Conservation (phyloP, 2,797 vertebrate species). For the Spheniscus humboldti region DNA sequence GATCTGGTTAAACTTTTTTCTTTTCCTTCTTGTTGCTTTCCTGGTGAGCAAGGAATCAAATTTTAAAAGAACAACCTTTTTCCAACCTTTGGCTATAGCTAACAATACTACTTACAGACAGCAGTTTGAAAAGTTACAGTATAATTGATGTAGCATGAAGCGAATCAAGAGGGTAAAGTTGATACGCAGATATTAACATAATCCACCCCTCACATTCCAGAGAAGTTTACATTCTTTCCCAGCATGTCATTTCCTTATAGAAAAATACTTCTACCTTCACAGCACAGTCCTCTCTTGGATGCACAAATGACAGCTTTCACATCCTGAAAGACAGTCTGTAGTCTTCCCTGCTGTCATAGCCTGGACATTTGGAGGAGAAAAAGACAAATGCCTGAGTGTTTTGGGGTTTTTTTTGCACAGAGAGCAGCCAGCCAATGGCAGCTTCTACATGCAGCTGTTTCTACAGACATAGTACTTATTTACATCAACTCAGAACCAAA, state of each 20-base stretch:
- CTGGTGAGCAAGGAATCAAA: not conserved
- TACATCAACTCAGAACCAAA: not conserved
- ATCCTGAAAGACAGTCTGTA: not conserved
- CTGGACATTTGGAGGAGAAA: not conserved
- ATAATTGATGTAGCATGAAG: not conserved
- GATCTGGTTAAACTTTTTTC: not conserved
- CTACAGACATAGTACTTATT: not conserved
- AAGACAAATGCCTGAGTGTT: not conserved
- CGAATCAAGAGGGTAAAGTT: not conserved
- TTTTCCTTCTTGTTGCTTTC: not conserved
- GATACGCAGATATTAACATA: not conserved
- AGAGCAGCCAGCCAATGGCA: not conserved
- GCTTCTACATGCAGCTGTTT: not conserved
- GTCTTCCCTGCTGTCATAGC: not conserved
- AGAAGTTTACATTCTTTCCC: not conserved
- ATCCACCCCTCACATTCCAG: not conserved
- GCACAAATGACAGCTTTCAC: not conserved
- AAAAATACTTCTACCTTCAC: not conserved
- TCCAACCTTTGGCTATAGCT: not conserved
- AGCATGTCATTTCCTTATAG: not conserved
- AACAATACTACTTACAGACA: not conserved
- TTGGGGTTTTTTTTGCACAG: not conserved
- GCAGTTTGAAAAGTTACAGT: not conserved
- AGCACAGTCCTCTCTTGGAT: not conserved
- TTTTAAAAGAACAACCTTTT: not conserved